Percentiles rank a stretch among this genome's conserved stretches.
Evolutionary conservation across 2,888 invertebrate species (phyloP).

Genomic region (Polyommatus iphigenia): DNA sequence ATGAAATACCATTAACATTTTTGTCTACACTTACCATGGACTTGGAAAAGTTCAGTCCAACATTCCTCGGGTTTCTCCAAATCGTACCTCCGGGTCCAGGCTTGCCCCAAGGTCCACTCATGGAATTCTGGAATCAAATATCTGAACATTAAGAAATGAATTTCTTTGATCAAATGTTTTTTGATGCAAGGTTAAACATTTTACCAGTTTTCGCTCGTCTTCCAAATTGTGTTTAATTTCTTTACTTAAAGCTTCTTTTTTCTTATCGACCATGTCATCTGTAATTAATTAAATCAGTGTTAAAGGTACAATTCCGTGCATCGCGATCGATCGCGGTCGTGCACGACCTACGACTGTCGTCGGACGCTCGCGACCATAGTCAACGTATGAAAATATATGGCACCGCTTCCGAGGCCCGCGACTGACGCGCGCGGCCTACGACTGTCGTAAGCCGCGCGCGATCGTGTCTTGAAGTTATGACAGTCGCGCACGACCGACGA

Average conservation of each 20-base stretch:
- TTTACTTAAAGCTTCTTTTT: constrained; percentile 70
- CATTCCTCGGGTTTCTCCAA: constrained; percentile 86
- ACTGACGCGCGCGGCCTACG: too few relatives aligned
- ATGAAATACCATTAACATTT: too few relatives aligned
- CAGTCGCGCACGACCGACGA: too few relatives aligned
- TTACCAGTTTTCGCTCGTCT: constrained; percentile 80
- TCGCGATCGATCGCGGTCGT: too few relatives aligned
- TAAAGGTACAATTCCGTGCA: too few relatives aligned
- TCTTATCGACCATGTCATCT: constrained; percentile 82
- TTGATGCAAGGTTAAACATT: constrained; percentile 36
- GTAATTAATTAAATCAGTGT: constrained; percentile 40
- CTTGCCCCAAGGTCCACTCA: constrained; percentile 82
- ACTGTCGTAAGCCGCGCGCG: too few relatives aligned
- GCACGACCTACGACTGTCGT: too few relatives aligned
- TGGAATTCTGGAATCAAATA: constrained; percentile 54
- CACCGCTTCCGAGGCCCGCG: too few relatives aligned
- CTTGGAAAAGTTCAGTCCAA: constrained; percentile 87
- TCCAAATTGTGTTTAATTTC: constrained; percentile 70
- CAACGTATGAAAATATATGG: too few relatives aligned
- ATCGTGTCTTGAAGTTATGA: too few relatives aligned
- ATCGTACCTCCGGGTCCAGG: constrained; percentile 86
- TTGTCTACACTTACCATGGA: constrained; percentile 82
- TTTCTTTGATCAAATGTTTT: background rate
- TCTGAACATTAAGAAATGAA: background rate
- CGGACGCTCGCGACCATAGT: too few relatives aligned